Conservation (phyloP, 1,140 invertebrate species). For the Orius laevigatus region DNA sequence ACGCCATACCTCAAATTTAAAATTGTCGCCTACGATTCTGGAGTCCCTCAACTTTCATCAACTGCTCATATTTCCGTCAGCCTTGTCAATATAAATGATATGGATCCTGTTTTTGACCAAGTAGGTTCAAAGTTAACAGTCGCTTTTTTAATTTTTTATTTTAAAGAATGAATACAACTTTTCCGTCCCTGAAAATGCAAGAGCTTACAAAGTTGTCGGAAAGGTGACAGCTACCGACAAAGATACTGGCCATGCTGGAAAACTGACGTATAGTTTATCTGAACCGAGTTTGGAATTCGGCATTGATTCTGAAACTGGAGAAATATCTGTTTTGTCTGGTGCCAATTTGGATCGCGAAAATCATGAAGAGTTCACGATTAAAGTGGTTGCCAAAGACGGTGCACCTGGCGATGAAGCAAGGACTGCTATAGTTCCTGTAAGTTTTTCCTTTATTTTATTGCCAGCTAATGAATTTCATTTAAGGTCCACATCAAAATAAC, state of each 20-base stretch:
- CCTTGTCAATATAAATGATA: slow-evolving; percentile 75
- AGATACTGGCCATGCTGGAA: slow-evolving; percentile 56
- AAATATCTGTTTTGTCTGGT: slow-evolving; percentile 54
- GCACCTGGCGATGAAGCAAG: slow-evolving; percentile 49
- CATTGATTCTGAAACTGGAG: slow-evolving; percentile 54
- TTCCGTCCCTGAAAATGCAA: slow-evolving; percentile 55
- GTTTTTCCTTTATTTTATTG: slow-evolving; percentile 18
- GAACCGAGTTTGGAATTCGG: slow-evolving; percentile 50
- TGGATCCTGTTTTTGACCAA: slow-evolving; percentile 57
- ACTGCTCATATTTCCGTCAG: slow-evolving; percentile 56
- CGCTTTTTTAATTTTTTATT: slow-evolving; percentile 6
- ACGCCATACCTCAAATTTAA: slow-evolving; percentile 58
- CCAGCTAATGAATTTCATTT: slow-evolving; percentile 2
- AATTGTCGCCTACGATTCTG: slow-evolving; percentile 65
- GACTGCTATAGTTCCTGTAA: slow-evolving; percentile 52
- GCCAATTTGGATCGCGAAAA: slow-evolving; percentile 64
- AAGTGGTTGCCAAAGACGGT: slow-evolving; percentile 62
- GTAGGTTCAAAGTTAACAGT: slow-evolving; percentile 17
- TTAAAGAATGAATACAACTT: slow-evolving; percentile 44
- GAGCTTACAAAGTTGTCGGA: slow-evolving; percentile 45
- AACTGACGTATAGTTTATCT: slow-evolving; percentile 59
- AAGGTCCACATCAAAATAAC: slow-evolving; percentile 57
- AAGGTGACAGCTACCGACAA: slow-evolving; percentile 53
- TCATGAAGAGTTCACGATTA: slow-evolving; percentile 49
- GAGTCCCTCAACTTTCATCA: slow-evolving; percentile 60